Base-by-base conservation (phyloP, 2,797 vertebrate species). In the Chaenodraco wilsoni region DNA sequence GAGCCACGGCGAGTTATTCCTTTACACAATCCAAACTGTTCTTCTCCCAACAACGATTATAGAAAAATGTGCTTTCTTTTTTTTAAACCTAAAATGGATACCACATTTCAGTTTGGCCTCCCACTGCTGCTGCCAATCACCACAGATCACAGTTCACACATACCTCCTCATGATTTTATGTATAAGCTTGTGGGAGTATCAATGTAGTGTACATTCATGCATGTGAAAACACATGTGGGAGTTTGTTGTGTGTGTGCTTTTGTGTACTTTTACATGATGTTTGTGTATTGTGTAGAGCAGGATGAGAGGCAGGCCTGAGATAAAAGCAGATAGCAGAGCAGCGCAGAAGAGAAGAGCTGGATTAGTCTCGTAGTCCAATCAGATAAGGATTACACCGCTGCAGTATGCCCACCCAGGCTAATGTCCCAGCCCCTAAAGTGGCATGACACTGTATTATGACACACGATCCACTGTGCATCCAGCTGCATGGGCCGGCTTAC, bases 311-410 rank as follows among this genome's bases (percentile, higher is more conserved):
- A 60, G 50, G 65, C 69, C 57, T 37, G 21, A 75, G 81, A 84
- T 86, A 70, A 82, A 78, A 27, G 75, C 65, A 79, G 73, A 87
- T 85, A 74, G 41, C 73, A 15, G 80, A 83, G 72, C 79, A 48
- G 62, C 76, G 80, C 60, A 19, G 73, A 76, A 74, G 60, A 86
- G 66, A 72, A 73, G 69, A 86, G 83, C 45, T 6, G 89, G 90
- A 92, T 92, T 92, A 92, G 77, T 84, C 84, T 88, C 87, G 81
- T 87, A 72, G 89, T 83, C 73, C 82, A 86, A 91, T 94, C 91
- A 87, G 92, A 94, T 93, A 87, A 92, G 89, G 91, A 92, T 93
- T 91, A 92, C 81, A 60, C 83, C 68, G 72, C 76, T 89, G 87
- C 72, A 82, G 74, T 45, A 40, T 54, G 84, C 84, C 84, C 83